Percentiles rank a stretch among this genome's conserved stretches.
Conservation (phyloP, 2,797 vertebrate genomes). For the Mus caroli region DNA sequence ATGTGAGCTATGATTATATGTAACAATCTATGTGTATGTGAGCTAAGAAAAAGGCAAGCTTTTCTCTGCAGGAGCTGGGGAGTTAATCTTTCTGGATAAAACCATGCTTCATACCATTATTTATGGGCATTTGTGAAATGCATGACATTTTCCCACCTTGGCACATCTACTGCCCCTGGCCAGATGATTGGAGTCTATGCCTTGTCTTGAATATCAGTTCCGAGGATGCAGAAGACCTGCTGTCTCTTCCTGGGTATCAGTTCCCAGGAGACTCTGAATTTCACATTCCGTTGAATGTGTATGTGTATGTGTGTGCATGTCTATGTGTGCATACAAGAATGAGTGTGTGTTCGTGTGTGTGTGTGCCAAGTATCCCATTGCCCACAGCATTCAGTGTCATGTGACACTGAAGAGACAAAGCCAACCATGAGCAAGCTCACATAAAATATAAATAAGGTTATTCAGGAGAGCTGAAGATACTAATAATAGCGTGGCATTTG, state of each 20-base stretch:
- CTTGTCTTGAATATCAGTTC: too few relatives aligned
- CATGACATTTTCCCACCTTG: neutral
- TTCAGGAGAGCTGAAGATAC: neutral
- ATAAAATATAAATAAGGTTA: constrained; percentile 20
- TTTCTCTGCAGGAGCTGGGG: neutral
- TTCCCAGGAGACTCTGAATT: too few relatives aligned
- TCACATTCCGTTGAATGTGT: too few relatives aligned
- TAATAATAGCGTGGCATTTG: constrained; percentile 37
- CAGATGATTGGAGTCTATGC: too few relatives aligned
- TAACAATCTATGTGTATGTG: neutral
- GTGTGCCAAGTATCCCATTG: neutral
- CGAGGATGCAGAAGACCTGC: too few relatives aligned
- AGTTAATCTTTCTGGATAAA: constrained; percentile 16
- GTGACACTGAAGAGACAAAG: constrained; percentile 39
- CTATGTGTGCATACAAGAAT: neutral
- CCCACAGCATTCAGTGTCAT: neutral
- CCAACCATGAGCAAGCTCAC: constrained; percentile 5
- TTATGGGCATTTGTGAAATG: neutral
- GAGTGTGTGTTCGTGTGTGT: neutral
- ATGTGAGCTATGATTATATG: neutral
- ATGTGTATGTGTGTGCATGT: neutral
- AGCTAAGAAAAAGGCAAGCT: neutral
- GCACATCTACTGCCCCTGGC: too few relatives aligned
- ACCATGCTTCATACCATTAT: neutral
- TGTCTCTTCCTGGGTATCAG: too few relatives aligned